Base-by-base conservation (phyloP, 2,113 vertebrate species). In the Trichechus manatus region DNA sequence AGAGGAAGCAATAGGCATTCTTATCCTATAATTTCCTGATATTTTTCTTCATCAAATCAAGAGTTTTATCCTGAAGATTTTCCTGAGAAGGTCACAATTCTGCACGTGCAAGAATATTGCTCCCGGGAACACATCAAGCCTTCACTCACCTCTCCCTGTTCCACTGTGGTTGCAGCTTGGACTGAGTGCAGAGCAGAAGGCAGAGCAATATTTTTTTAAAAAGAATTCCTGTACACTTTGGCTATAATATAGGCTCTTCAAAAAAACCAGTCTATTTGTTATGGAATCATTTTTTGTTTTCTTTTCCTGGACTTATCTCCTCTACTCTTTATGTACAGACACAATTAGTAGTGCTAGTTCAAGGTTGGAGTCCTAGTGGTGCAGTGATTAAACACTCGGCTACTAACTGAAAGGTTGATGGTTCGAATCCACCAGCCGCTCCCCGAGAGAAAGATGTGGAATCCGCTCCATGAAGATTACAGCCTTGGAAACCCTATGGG, bases 61-160 rank as follows among this genome's bases (percentile, higher is more conserved):
- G 4, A 33, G 47, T 94, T 95, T 95, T 81, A 95, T 70, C 11
- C 5, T 87, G 2, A 66, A 85, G 22, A 23, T 68, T 81, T 81
- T 92, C 61, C 13, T 42, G 11, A 87, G 91, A 13, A 3, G 9
- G 9, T 25, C 81, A 9, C 44, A 87, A n/a, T 53, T 74, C 5
- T 80, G 59, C 33, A 87, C 15, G 53, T 59, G 33, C 4, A 87
- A 66, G 91, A 93, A 11, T 17, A 56, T 11, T 91, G 42, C 8
- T 92, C 22, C 22, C 31, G 36, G 63, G 8, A 14, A 82, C 4
- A 50, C 5, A 59, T 44, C 2, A n/a, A n/a, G 3, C 3, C 36
- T 81, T 50, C 25, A 31, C 14, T 75, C 5, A 44, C 10, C 29
- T 78, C 7, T 61, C 31, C n/a, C 0, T 44, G 15, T 3, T 78